Percentiles rank a stretch among this genome's conserved stretches.
phyloP scores from a whole-genome alignment of 2,113 vertebrate genomes.

The Trichomycterus rosablanca region DNA sequence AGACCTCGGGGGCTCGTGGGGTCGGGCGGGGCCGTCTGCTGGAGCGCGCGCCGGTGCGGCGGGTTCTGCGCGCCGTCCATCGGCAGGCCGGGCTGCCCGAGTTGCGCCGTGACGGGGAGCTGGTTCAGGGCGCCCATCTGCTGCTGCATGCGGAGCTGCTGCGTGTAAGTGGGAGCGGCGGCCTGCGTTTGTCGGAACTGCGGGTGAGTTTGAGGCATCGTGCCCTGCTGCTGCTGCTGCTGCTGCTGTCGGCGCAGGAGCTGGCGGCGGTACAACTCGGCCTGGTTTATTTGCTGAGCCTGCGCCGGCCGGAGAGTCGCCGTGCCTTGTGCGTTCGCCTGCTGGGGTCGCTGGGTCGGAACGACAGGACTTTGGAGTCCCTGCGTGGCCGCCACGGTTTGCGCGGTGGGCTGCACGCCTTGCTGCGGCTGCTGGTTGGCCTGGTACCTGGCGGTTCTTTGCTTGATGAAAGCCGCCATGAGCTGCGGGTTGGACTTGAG shows the following conservation, averaged over 20 bases:
- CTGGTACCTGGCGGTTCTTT: conserved; percentile 94
- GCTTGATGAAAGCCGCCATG: conserved; percentile 99
- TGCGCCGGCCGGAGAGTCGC: conserved; percentile 73
- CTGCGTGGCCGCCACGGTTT: conserved; percentile 73
- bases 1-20: conserved; percentile 96
- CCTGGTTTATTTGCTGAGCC: conserved; percentile 83
- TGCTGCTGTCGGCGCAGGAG: conserved; percentile 69
- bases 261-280: conserved; percentile 82
- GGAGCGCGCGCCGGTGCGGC: conserved; percentile 70
- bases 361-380: conserved; percentile 77
- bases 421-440: conserved; percentile 84
- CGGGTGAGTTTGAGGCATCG: conserved; percentile 75
- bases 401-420: conserved; percentile 77
- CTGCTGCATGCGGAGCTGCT: conserved; percentile 87
- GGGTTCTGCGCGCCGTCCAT: conserved; percentile 80
- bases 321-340: conserved; percentile 67
- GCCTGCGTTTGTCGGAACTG: conserved; percentile 84
- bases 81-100: conserved; percentile 82
- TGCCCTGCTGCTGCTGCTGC: conserved; percentile 64
- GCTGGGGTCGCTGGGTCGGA: conserved; percentile 76
- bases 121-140: conserved; percentile 81
- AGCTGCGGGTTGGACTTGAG: conserved; percentile 98
- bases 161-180: conserved; percentile 75
- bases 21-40: conserved; percentile 82
- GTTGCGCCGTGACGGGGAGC: conserved; percentile 83